Evolutionary conservation across 2,797 vertebrate species (phyloP).

Genomic region (Sebastes jordani): DNA sequence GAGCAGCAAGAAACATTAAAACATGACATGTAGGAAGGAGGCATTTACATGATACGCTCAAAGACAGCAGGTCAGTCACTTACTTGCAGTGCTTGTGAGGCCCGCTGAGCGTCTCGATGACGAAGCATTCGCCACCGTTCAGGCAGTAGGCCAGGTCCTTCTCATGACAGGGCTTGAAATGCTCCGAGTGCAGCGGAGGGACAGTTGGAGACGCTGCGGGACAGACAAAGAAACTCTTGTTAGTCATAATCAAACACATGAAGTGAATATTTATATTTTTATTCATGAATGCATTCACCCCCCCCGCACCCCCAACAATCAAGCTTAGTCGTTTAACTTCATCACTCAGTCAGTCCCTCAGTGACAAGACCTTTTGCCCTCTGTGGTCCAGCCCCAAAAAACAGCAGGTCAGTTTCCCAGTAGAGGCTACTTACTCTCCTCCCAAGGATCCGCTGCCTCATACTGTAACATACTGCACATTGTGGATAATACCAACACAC

Average conservation of each 20-base stretch:
- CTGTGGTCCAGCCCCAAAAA: not conserved
- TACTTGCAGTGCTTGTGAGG: constrained; percentile 99
- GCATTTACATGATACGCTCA: not conserved
- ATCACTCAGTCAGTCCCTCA: too few species aligned
- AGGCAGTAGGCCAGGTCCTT: constrained; percentile 98
- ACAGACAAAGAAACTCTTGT: constrained; percentile 34
- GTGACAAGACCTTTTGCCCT: too few species aligned
- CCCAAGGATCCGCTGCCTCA: not conserved
- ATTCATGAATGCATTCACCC: not conserved
- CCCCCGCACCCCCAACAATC: not conserved
- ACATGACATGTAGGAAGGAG: not conserved
- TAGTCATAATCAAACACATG: constrained; percentile 16
- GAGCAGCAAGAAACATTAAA: not conserved
- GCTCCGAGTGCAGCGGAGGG: constrained; percentile 92
- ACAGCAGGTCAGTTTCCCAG: constrained; percentile 1
- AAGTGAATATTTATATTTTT: not conserved
- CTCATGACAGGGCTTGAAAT: constrained; percentile 96
- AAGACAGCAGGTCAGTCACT: constrained; percentile 59
- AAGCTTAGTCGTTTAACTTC: not conserved
- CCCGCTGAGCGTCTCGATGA: constrained; percentile 96
- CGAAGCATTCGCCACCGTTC: constrained; percentile 96
- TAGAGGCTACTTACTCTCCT: constrained; percentile 1
- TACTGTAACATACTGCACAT: constrained; percentile 4
- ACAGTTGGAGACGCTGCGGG: constrained; percentile 89
- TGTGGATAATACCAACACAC: constrained; percentile 27